Conservation (phyloP, 2,113 vertebrate genomes). For the Melierax canorus region DNA sequence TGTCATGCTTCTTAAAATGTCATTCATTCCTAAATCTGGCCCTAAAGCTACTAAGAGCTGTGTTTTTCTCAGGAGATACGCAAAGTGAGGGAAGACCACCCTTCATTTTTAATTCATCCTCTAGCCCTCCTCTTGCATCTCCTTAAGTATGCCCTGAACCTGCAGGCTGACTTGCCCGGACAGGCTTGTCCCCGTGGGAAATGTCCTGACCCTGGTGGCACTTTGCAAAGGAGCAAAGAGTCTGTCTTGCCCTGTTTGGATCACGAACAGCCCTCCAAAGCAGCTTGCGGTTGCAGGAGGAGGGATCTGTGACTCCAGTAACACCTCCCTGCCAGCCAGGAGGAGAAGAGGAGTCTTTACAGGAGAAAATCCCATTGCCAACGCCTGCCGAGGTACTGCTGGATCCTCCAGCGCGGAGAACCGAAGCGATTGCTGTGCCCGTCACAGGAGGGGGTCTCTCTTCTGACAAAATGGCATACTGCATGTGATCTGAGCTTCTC, state of each 20-base stretch:
- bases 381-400: accelerated
- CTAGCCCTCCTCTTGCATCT: neutral
- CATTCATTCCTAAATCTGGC: neutral
- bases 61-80: neutral
- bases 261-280: neutral
- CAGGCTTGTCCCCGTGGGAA: neutral
- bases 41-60: neutral
- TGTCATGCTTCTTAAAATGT: neutral
- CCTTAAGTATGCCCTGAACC: neutral
- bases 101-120: neutral
- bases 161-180: neutral
- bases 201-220: neutral
- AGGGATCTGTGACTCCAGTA: neutral
- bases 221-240: neutral
- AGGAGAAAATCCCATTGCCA: neutral
- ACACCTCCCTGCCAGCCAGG: neutral
- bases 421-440: accelerated
- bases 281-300: neutral
- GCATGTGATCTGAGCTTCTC: neutral
- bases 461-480: neutral
- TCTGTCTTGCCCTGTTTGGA: neutral
- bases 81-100: neutral
- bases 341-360: neutral
- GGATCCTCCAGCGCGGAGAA: neutral
- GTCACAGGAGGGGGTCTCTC: neutral